These are phyloP conservation scores for Malurus leucopterus DNA, from an alignment of 2,797 vertebrate species.

Conservation along the genomic window DNA sequence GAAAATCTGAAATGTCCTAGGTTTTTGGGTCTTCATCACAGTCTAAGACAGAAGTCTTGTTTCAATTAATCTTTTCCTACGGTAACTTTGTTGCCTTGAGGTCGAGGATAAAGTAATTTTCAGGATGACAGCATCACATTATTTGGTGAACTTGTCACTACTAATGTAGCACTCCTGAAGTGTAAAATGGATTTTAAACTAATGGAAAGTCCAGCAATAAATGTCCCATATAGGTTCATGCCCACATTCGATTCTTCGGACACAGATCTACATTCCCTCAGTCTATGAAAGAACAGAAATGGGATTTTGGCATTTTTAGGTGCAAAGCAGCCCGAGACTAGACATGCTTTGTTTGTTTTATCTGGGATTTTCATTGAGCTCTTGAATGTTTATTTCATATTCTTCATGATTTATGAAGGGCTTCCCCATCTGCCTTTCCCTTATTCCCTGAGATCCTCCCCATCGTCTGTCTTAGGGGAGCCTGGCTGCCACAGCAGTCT, in stretches of 20 bases:
- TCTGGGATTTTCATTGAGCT: background rate
- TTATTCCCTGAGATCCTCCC: background rate
- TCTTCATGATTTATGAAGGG: background rate
- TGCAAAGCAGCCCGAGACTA: background rate
- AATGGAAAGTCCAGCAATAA: background rate
- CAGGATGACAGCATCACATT: background rate
- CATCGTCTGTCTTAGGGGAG: background rate
- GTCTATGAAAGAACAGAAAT: background rate
- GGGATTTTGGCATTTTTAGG: background rate
- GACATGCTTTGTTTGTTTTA: background rate
- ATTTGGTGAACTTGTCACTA: background rate
- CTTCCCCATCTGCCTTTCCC: conserved; percentile 20
- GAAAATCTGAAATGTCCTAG: background rate
- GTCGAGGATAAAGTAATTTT: background rate
- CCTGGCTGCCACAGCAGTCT: background rate
- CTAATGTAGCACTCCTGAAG: background rate
- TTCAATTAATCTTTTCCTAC: background rate
- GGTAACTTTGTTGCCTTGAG: background rate
- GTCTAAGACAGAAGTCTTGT: background rate
- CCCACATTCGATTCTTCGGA: background rate
- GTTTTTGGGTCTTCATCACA: background rate
- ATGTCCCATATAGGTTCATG: background rate
- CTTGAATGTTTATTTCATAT: conserved; percentile 9
- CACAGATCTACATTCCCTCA: background rate
- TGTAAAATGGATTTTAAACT: background rate